A percentile compares a stretch with the other conserved stretches of the same genome.
Conservation (phyloP, 2,113 vertebrate genomes). For the Castor canadensis region DNA sequence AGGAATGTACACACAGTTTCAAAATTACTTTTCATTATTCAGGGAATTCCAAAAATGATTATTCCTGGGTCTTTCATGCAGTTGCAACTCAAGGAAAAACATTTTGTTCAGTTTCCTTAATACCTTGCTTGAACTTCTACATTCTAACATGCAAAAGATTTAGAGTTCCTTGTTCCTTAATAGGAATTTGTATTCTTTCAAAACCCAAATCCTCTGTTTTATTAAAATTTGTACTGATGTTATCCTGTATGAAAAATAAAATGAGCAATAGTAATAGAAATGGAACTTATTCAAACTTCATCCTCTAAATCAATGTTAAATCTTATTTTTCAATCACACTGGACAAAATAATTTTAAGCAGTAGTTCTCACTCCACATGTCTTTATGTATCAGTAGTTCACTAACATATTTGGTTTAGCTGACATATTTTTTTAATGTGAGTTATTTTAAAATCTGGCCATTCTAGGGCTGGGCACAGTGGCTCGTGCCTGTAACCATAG, state of each 20-base stretch:
- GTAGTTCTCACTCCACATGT: neutral
- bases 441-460: neutral
- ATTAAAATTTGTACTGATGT: constrained; percentile 8
- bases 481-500: too few species aligned
- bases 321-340: neutral
- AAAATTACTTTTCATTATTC: constrained; percentile 13
- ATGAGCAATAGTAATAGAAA: neutral
- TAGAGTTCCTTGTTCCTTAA: neutral
- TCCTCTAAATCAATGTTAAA: neutral
- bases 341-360: neutral
- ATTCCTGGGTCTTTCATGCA: neutral
- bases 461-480: too few species aligned
- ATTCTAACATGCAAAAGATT: neutral
- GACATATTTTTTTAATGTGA: neutral
- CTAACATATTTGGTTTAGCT: neutral
- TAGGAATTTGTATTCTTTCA: constrained; percentile 16
- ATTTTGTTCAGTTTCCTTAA: neutral
- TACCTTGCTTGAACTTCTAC: neutral
- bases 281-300: neutral
- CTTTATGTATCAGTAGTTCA: neutral
- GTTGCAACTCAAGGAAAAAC: neutral
- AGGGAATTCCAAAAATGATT: neutral
- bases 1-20: neutral
- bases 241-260: neutral
- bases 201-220: constrained; percentile 28